These are phyloP conservation scores for Arctocebus calabarensis DNA, from an alignment of 2,797 vertebrate genomes.

Conservation along the genomic window DNA sequence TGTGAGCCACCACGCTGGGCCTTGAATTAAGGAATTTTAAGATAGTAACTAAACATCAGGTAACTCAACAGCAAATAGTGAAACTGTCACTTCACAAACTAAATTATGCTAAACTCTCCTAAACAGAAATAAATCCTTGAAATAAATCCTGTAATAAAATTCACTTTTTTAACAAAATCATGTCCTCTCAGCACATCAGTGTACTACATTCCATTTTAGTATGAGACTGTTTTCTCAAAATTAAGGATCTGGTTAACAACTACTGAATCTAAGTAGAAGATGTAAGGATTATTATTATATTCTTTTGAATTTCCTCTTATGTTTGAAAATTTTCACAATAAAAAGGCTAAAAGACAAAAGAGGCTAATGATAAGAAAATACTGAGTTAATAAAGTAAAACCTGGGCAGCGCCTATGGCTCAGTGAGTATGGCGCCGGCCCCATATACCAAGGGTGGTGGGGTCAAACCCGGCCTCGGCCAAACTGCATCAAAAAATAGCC, in stretches of 20 bases:
- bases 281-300: slow-evolving; percentile 6
- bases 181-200: background rate
- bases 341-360: background rate
- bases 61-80: slow-evolving; percentile 22
- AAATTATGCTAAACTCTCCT: slow-evolving; percentile 26
- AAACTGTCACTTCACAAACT: slow-evolving; percentile 2
- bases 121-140: background rate
- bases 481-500: too few species aligned
- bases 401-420: too few species aligned
- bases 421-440: too few species aligned
- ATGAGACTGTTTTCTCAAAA: slow-evolving; percentile 46
- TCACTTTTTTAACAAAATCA: slow-evolving; percentile 5
- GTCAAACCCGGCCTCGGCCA: too few species aligned
- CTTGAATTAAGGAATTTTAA: slow-evolving; percentile 31
- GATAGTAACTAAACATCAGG: slow-evolving; percentile 24
- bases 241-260: slow-evolving; percentile 20
- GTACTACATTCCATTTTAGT: slow-evolving; percentile 31
- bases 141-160: slow-evolving; percentile 20
- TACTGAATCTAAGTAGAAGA: background rate
- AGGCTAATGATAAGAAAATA: slow-evolving; percentile 43
- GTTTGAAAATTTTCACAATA: slow-evolving; percentile 13
- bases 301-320: background rate
- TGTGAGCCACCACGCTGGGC: too few species aligned
- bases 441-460: too few species aligned
- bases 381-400: slow-evolving; percentile 29